These are phyloP conservation scores for Frankliniella fusca DNA, from an alignment of 2,888 invertebrate genomes.

Conservation along the genomic window DNA sequence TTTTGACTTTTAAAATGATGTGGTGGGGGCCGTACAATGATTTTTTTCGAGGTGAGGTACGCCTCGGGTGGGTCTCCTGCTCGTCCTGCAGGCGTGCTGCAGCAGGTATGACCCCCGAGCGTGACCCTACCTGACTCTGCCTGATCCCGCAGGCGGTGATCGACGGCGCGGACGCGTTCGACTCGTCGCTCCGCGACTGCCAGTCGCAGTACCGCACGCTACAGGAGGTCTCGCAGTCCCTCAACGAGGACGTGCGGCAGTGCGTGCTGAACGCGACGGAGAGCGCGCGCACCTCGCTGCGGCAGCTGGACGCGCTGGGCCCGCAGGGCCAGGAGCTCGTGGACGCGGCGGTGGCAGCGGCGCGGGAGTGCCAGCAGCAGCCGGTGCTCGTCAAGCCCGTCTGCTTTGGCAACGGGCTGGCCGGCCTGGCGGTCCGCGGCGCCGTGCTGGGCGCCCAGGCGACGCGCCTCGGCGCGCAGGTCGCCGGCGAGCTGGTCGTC, in stretches of 20 bases:
- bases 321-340: not conserved
- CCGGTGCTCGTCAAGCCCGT: not conserved
- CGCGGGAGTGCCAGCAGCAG: not conserved
- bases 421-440: not conserved
- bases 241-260: not conserved
- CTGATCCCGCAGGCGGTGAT: not conserved
- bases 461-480: not conserved
- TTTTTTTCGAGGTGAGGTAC: no score
- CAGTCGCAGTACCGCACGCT: not conserved
- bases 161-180: not conserved
- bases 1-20: no score
- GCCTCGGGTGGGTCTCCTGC: no score
- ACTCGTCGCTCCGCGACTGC: not conserved
- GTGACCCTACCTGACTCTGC: not conserved
- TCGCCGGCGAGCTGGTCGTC: not conserved
- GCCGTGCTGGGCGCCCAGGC: not conserved
- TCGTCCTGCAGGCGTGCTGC: not conserved
- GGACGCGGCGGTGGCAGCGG: not conserved
- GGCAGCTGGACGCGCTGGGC: not conserved
- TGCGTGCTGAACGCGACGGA: not conserved
- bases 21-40: no score
- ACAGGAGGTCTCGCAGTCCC: not conserved
- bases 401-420: not conserved
- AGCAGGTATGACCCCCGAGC: not conserved
- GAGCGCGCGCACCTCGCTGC: not conserved